Percentiles rank a stretch among this genome's conserved stretches.
Conservation (phyloP, 2,113 vertebrate genomes). For the Centrocercus urophasianus region DNA sequence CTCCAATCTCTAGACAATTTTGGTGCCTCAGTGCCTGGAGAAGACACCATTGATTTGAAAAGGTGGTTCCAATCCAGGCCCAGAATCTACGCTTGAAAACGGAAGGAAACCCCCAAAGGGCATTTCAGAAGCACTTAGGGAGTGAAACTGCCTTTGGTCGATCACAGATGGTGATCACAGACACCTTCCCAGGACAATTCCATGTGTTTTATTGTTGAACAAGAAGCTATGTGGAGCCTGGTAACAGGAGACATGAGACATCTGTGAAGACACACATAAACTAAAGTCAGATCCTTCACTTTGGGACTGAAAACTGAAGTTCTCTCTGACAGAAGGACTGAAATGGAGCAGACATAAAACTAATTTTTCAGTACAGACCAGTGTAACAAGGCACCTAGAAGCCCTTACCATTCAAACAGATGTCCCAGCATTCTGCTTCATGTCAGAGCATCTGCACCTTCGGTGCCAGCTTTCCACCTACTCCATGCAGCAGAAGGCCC, state of each 20-base stretch:
- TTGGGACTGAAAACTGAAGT: not conserved
- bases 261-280: not conserved
- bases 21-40: not conserved
- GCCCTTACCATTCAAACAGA: not conserved
- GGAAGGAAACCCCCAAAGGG: fast-evolving
- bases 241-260: not conserved
- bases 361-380: not conserved
- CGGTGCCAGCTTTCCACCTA: not conserved
- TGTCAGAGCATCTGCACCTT: not conserved
- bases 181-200: not conserved
- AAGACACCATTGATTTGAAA: not conserved
- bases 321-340: not conserved
- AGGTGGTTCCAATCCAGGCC: not conserved
- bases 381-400: not conserved
- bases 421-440: not conserved
- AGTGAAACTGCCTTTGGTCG: not conserved
- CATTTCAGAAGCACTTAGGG: not conserved
- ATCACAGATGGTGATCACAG: not conserved
- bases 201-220: not conserved
- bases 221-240: not conserved
- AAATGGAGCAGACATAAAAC: not conserved
- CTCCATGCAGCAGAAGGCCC: not conserved
- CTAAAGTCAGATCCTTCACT: not conserved
- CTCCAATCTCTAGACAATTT: not conserved
- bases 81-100: not conserved